Conservation (phyloP, 2,888 invertebrate species). For the Sussaba pulchella region DNA sequence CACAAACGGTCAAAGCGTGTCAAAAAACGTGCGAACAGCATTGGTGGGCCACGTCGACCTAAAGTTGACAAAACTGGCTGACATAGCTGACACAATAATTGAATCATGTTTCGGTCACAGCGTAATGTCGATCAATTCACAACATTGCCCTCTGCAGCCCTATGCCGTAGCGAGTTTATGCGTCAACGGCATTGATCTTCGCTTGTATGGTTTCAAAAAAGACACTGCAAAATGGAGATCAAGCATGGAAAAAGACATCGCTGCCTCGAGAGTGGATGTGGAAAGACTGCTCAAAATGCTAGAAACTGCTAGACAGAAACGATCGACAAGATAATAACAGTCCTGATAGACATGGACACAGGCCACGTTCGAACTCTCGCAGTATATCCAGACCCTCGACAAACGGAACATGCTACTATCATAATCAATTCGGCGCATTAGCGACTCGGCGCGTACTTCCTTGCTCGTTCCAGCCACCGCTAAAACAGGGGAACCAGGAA, state of each 20-base stretch:
- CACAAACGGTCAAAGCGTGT: slow-evolving; percentile 52
- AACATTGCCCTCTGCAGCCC: too few relatives aligned
- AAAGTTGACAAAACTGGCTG: slow-evolving; percentile 41
- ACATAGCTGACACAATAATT: neutral
- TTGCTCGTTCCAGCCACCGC: neutral
- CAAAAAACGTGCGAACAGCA: slow-evolving; percentile 25
- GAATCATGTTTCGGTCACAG: too few relatives aligned
- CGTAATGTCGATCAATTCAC: too few relatives aligned
- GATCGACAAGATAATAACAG: neutral
- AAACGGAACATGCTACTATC: slow-evolving; percentile 46
- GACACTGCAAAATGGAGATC: too few relatives aligned
- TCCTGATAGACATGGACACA: neutral
- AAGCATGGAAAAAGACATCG: neutral
- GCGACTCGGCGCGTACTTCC: slow-evolving; percentile 18
- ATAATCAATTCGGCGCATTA: slow-evolving; percentile 7
- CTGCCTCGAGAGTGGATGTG: neutral
- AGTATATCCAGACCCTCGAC: neutral
- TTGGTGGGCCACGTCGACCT: slow-evolving; percentile 32
- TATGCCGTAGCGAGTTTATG: slow-evolving; percentile 4
- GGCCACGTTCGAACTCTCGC: slow-evolving; percentile 23
- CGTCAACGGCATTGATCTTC: neutral
- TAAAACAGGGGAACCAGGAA: slow-evolving; percentile 13
- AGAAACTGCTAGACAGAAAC: neutral
- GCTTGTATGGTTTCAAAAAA: neutral
- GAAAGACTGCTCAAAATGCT: neutral